Evolutionary conservation across 2,113 vertebrate genomes (phyloP), one percentile per base, ranked within the genome.

Genomic region (Xiphias gladius): DNA sequence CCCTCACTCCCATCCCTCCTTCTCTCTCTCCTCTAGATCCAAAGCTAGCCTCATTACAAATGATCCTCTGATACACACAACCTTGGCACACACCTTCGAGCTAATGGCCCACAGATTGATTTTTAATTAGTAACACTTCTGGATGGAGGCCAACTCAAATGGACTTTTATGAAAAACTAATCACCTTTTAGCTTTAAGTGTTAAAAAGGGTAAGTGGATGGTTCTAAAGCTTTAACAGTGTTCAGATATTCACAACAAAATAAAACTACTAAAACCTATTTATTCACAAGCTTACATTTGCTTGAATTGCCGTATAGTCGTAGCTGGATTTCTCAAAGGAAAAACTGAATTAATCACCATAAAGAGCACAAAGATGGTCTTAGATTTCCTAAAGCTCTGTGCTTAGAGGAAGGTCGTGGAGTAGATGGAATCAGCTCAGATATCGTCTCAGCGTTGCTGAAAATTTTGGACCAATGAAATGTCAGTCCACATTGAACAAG

Each of bases 91-190:
- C 96, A 96, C 95, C 96, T 96, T 94, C 93, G 92, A 91, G 93
- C 97, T 99, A 99, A 99, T 99, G 96, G 97, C 96, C 91, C 93
- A 93, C 88, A 94, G 97, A 99, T 99, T 98, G 98, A 99, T 99
- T 99, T 98, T 97, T 98, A 98, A 99, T 99, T 99, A 99, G 97
- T 96, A 96, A 95, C 95, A 96, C 94, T 96, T 98, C 97, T 97
- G 96, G 96, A 97, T 91, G 93, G 93, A 93, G 95, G 97, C 96
- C 97, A 97, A 95, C 96, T 97, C 95, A 96, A 96, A 96, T 92
- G 88, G 93, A 92, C 90, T 88, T 93, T 93, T 95, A 95, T 95
- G 94, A 94, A 95, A 94, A 95, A 95, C 91, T 92, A 94, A 95
- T 95, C 90, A 89, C 92, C 91, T 93, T 94, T 93, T 91, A 92